Base-by-base conservation (phyloP, 2,113 vertebrate species). In the Nycticryphes semicollaris region DNA sequence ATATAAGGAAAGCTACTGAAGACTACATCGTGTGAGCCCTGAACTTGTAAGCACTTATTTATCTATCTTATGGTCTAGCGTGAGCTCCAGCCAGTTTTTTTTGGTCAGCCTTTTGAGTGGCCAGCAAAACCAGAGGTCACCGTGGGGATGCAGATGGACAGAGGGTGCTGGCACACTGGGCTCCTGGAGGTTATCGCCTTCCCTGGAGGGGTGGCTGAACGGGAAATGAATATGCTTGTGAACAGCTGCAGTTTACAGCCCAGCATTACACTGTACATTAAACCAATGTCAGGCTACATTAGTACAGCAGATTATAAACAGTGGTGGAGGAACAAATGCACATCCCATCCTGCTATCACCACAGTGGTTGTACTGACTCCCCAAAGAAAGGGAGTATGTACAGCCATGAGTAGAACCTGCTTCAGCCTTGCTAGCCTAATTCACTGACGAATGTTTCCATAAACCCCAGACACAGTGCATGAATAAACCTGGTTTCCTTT, bases 201-300 rank as follows among this genome's bases (percentile, higher is more conserved):
- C 80, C 35, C 56, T 78, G 76, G 84, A 67, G 73, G 93, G 87
- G 73, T 68, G 93, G 54, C 73, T 84, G 69, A 81, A 70, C 51
- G 89, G 89, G 82, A 94, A 94, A 90, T 20, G 30, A 63, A 92
- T 89, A 76, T 92, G 30, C 53, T 50, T 70, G 48, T 48, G 80
- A 96, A 95, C 87, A 95, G 95, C 95, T 96, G 94, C 89, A 92
- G 60, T 92, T 95, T 92, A 97, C 86, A 82, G 69, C 86, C 64
- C 73, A 63, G 45, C 39, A 51, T 53, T 70, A 78, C 8, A 84
- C 60, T 1, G 6, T 89, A 92, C 92, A 94, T 92, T 84, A 94
- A 91, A 89, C 73, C 73, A 37, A 45, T 24, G 80, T 78, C 94
- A 95, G 77, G 89, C 66, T 84, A 78, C 86, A 84, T 89, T 89